Conservation (phyloP, 1,140 invertebrate species). For the Heterodera schachtii region DNA sequence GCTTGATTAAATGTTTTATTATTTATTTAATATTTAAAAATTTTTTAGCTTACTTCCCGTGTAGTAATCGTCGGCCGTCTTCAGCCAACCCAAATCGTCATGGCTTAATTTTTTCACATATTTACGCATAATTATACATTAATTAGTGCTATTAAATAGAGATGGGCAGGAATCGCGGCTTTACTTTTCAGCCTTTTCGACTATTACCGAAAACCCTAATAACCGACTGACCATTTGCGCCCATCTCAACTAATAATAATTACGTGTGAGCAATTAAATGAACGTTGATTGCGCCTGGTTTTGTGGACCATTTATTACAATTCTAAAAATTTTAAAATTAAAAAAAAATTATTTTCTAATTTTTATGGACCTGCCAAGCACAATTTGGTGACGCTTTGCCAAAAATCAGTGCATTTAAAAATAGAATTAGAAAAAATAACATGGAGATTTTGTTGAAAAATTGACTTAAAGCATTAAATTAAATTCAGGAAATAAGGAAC, state of each 20-base stretch:
- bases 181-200: too few species aligned
- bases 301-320: slow-evolving; percentile 26
- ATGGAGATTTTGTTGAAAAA: too few species aligned
- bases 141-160: too few species aligned
- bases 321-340: slow-evolving; percentile 18
- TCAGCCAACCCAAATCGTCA: slow-evolving; percentile 42
- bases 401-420: slow-evolving; percentile 1
- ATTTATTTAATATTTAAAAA: slow-evolving; percentile 21
- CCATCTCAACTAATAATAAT: too few species aligned
- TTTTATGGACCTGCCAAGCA: slow-evolving; percentile 13
- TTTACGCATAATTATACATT: too few species aligned
- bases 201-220: too few species aligned
- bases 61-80: slow-evolving; percentile 81
- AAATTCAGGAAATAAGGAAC: too few species aligned
- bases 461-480: too few species aligned
- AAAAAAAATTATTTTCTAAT: not conserved
- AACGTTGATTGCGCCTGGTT: slow-evolving; percentile 24
- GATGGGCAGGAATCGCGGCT: too few species aligned
- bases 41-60: slow-evolving; percentile 76
- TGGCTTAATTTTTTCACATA: not conserved
- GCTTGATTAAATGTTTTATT: too few species aligned
- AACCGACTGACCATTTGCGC: too few species aligned
- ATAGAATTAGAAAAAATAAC: slow-evolving; percentile 10
- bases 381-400: slow-evolving; percentile 11
- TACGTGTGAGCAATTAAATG: slow-evolving; percentile 24